Evolutionary conservation across 2,797 vertebrate species (phyloP).

Genomic region (Iguana delicatissima): DNA sequence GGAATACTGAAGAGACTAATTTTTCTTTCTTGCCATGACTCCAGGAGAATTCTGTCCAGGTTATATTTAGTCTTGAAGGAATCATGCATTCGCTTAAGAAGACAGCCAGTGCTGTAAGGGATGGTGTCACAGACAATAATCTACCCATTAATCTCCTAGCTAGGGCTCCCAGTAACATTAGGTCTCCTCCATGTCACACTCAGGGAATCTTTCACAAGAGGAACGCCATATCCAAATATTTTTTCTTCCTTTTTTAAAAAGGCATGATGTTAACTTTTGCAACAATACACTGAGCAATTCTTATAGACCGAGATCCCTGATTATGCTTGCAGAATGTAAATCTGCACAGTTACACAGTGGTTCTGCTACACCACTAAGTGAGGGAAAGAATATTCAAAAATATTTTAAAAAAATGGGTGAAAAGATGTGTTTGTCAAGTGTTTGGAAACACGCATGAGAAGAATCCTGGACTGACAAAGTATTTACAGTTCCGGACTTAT

Average conservation of each 20-base stretch:
- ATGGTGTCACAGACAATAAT: not conserved
- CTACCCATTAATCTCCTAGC: not conserved
- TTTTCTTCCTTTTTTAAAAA: not conserved
- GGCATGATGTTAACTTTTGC: not conserved
- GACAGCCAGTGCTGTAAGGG: not conserved
- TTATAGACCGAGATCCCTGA: too few relatives aligned
- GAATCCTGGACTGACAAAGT: too few relatives aligned
- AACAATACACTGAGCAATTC: not conserved
- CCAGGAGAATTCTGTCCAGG: not conserved
- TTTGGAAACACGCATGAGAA: too few relatives aligned
- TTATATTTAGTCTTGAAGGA: slow-evolving; percentile 21
- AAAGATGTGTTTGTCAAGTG: too few relatives aligned
- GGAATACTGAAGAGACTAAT: not conserved
- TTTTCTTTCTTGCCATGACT: slow-evolving; percentile 17
- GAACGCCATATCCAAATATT: not conserved
- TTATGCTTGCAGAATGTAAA: too few relatives aligned
- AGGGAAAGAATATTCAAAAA: too few relatives aligned
- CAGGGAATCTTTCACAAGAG: too few relatives aligned
- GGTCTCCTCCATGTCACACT: not conserved
- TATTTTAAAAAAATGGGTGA: too few relatives aligned
- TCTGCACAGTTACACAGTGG: too few relatives aligned
- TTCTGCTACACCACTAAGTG: too few relatives aligned
- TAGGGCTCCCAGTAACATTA: not conserved
- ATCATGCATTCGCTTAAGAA: not conserved
- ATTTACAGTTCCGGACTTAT: too few relatives aligned